Conservation (phyloP, 2,888 invertebrate species). For the Platerodrilus igneus region DNA sequence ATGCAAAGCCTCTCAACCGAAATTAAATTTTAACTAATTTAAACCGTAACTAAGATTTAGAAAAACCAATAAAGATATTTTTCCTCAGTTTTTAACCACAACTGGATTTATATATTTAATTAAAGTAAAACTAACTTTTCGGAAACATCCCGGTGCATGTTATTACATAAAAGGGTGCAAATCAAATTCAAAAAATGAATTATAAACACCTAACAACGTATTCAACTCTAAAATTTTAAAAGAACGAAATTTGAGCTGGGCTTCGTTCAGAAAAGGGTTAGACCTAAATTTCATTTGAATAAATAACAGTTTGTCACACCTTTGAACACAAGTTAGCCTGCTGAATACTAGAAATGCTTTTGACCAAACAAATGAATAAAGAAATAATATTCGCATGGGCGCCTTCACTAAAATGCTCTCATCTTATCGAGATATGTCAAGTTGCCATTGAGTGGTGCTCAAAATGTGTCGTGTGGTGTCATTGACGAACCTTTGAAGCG, state of each 20-base stretch:
- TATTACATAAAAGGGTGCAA: too few relatives aligned
- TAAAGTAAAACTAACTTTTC: too few relatives aligned
- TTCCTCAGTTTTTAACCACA: too few relatives aligned
- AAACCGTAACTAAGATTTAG: too few relatives aligned
- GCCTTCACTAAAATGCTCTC: constrained; percentile 27
- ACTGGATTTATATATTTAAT: too few relatives aligned
- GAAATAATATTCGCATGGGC: constrained; percentile 20
- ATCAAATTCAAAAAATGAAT: too few relatives aligned
- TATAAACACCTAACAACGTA: constrained; percentile 22
- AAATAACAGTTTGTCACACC: constrained; percentile 35
- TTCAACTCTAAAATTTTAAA: constrained; percentile 25
- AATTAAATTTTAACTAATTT: too few relatives aligned
- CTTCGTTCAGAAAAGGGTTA: constrained; percentile 28
- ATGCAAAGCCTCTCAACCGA: too few relatives aligned
- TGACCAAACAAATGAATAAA: constrained; percentile 16
- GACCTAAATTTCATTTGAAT: constrained; percentile 33
- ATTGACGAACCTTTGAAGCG: constrained; percentile 31
- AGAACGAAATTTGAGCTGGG: constrained; percentile 24
- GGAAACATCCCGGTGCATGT: too few relatives aligned
- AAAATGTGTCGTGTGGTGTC: constrained; percentile 40
- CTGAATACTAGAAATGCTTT: constrained; percentile 18
- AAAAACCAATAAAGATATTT: too few relatives aligned
- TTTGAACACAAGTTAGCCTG: constrained; percentile 27
- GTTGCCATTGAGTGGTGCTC: constrained; percentile 42
- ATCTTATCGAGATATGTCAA: constrained; percentile 44